These are phyloP conservation scores for Oscheius sp. DNA, from an alignment of 2,888 invertebrate genomes.

Conservation along the genomic window DNA sequence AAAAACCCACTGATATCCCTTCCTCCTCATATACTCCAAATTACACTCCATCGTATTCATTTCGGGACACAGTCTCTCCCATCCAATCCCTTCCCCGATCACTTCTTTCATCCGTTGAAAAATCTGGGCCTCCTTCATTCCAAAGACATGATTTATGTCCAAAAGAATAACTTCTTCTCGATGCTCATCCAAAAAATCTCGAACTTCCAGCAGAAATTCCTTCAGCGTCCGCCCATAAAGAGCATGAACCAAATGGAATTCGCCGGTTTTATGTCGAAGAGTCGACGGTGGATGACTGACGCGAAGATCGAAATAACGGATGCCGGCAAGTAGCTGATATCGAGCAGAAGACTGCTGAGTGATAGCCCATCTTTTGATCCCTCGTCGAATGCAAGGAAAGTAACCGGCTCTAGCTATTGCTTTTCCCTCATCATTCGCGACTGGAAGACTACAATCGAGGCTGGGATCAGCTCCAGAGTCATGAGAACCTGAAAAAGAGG, in stretches of 20 bases:
- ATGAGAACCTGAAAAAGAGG: conserved; percentile 42
- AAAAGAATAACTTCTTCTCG: conserved; percentile 35
- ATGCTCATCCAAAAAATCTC: conserved; percentile 34
- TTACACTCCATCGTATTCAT: conserved; percentile 29
- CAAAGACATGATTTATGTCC: conserved; percentile 45
- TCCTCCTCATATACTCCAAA: conserved; percentile 5
- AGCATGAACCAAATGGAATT: conserved; percentile 38
- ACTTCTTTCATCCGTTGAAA: neutral
- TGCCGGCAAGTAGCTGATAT: conserved; percentile 42
- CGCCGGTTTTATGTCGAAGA: neutral
- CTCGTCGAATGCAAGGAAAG: conserved; percentile 18
- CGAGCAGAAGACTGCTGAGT: conserved; percentile 42
- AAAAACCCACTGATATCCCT: conserved; percentile 17
- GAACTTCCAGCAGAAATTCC: conserved; percentile 21
- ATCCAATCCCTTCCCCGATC: conserved; percentile 16
- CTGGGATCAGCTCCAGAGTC: conserved; percentile 48
- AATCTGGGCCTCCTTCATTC: conserved; percentile 16
- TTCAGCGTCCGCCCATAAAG: conserved; percentile 32
- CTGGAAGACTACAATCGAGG: conserved; percentile 38
- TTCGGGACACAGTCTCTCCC: conserved; percentile 28
- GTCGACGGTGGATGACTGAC: conserved; percentile 35
- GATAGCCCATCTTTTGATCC: conserved; percentile 51
- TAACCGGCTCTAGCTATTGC: conserved; percentile 11
- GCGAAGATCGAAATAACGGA: conserved; percentile 56
- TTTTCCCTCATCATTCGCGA: conserved; percentile 48